These are phyloP conservation scores for Micropterix aruncella DNA, from an alignment of 2,888 invertebrate genomes.

Conservation along the genomic window DNA sequence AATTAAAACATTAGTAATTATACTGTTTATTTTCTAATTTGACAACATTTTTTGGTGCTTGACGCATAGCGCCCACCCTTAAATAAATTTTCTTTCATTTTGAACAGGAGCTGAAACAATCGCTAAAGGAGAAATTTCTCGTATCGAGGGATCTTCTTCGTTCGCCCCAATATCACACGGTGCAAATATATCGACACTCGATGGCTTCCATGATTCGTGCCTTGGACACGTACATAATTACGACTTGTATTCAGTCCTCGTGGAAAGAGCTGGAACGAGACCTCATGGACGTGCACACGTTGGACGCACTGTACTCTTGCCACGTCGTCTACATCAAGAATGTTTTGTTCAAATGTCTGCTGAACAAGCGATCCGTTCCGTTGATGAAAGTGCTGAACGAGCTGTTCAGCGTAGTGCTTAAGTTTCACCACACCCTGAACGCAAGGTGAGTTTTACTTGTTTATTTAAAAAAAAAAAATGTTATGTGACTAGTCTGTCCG, in stretches of 20 bases:
- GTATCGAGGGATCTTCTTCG: conserved; percentile 32
- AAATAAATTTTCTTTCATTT: neutral
- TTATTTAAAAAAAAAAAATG: no score
- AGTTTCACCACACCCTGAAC: conserved; percentile 49
- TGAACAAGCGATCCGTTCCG: conserved; percentile 54
- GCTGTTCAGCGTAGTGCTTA: conserved; percentile 57
- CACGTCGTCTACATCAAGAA: conserved; percentile 64
- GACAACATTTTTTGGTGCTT: conserved; percentile 1
- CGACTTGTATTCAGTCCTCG: conserved; percentile 58
- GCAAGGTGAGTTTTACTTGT: no score
- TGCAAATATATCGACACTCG: conserved; percentile 58
- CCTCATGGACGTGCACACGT: conserved; percentile 44
- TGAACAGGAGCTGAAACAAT: conserved; percentile 44
- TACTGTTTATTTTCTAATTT: neutral
- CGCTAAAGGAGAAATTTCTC: conserved; percentile 34
- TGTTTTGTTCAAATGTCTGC: conserved; percentile 57
- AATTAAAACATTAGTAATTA: no score
- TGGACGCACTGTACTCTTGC: conserved; percentile 59
- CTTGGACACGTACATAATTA: conserved; percentile 62
- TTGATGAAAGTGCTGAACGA: conserved; percentile 55
- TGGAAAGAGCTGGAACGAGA: conserved; percentile 63
- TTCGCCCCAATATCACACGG: conserved; percentile 53
- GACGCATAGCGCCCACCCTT: no score
- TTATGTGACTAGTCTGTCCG: no score
- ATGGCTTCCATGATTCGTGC: conserved; percentile 66